Base-by-base conservation (phyloP, 2,888 invertebrate genomes). In the Hirtodrosophila duncani region DNA sequence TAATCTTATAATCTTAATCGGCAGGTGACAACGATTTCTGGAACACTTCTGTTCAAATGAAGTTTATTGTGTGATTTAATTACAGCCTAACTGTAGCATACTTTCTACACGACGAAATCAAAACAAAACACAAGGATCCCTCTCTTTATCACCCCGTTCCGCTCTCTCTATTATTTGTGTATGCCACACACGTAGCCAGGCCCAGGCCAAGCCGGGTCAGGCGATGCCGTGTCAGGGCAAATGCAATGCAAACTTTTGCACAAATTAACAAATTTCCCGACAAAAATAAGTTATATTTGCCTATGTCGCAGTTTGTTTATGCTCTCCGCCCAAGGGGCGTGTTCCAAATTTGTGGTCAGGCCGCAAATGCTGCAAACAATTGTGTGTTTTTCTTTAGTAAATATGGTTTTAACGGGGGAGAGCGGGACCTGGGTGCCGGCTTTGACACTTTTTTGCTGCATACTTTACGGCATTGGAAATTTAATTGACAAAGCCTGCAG, bases 361-460 rank as follows among this genome's bases (percentile, higher is more conserved):
- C 70, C 77, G 41, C 63, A 80, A 70, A 50, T 63, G 66, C 61
- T 57, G 48, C 74, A 78, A 67, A 74, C 78, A 80, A 80, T 77
- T 72, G 74, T 65, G 74, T 65, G 74, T 77, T 72, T 59, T 77
- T 80, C 81, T 68, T 80, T 80, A 80, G 72, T 72, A 72, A 72
- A 72, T 72, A 72, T n/a, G n/a, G n/a, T n/a, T n/a, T n/a, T n/a
- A n/a, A n/a, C n/a, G n/a, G n/a, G n/a, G n/a, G n/a, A n/a, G n/a
- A n/a, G n/a, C n/a, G n/a, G n/a, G n/a, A 65, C 61, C 44, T 58
- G 41, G 37, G 53, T 49, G 49, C 46, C 56, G 57, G 60, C 65
- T 71, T 80, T 74, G 81, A 65, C 81, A 80, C 74, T 80, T 67
- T 62, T 63, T 61, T 57, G 53, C 55, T 55, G 51, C 52, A 64